Evolutionary conservation across 2,888 invertebrate species (phyloP).

Genomic region (Yponomeuta sedellus): DNA sequence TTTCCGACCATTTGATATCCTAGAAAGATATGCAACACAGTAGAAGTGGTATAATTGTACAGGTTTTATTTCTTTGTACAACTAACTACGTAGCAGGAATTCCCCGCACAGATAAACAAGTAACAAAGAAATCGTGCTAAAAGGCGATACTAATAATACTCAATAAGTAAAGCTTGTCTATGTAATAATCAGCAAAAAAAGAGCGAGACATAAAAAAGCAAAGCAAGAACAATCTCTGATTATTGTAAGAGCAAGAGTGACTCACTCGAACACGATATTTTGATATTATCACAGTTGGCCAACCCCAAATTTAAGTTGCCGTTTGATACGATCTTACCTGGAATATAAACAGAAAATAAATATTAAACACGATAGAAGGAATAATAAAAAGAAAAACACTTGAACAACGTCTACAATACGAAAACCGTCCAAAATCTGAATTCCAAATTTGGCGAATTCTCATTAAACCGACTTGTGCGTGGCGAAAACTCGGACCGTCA

Average conservation of each 20-base stretch:
- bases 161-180: background rate
- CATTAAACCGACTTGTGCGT: constrained; percentile 9
- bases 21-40: background rate
- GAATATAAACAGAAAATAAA: constrained; percentile 27
- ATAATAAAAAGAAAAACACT: constrained; percentile 7
- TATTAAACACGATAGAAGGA: background rate
- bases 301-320: background rate
- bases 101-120: background rate
- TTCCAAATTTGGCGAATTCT: constrained; percentile 12
- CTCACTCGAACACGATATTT: background rate
- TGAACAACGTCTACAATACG: background rate
- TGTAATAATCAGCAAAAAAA: background rate
- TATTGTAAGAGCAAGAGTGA: background rate
- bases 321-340: constrained; percentile 31
- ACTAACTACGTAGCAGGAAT: background rate
- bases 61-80: background rate
- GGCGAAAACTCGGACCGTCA: background rate
- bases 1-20: background rate
- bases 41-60: background rate
- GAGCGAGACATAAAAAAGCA: background rate
- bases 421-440: constrained; percentile 8
- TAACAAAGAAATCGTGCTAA: constrained; percentile 1
- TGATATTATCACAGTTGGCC: background rate
- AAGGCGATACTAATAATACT: background rate
- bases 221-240: background rate